Percentiles rank a stretch among this genome's conserved stretches.
Conservation (phyloP, 2,113 vertebrate species). For the Chrysemys picta region DNA sequence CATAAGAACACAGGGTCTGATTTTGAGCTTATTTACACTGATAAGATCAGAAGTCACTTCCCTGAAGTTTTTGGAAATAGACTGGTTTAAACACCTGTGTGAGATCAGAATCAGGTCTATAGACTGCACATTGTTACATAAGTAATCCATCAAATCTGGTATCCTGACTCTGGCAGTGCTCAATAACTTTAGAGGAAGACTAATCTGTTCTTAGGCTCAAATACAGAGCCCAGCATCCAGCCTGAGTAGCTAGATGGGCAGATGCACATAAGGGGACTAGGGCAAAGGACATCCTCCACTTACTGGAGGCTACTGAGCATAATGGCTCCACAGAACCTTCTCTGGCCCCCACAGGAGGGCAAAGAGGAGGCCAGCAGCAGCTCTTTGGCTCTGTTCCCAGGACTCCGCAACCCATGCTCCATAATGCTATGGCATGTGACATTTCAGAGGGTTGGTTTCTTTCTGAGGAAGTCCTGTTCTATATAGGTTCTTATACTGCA, state of each 20-base stretch:
- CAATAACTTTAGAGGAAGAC: neutral
- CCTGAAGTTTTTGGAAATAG: neutral
- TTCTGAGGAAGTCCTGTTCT: neutral
- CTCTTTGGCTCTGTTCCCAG: fast-evolving
- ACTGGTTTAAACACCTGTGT: neutral
- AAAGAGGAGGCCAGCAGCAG: neutral
- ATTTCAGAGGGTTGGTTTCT: neutral
- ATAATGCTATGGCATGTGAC: fast-evolving
- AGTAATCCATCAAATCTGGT: neutral
- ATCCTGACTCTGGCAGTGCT: neutral
- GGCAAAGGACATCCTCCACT: neutral
- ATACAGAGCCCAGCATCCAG: neutral
- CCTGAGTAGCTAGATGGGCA: neutral
- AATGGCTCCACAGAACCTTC: neutral
- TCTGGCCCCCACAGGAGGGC: neutral
- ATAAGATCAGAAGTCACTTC: fast-evolving
- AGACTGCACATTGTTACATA: neutral
- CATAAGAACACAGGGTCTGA: neutral
- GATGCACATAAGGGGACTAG: fast-evolving
- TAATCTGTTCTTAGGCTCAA: neutral
- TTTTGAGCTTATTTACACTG: neutral
- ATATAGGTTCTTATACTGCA: neutral
- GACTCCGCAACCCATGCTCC: neutral
- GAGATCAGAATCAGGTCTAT: neutral
- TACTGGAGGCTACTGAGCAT: neutral